Percentiles rank a stretch among this genome's conserved stretches.
phyloP scores from a whole-genome alignment of 1,140 invertebrate species.

The Bombus soroeensis region DNA sequence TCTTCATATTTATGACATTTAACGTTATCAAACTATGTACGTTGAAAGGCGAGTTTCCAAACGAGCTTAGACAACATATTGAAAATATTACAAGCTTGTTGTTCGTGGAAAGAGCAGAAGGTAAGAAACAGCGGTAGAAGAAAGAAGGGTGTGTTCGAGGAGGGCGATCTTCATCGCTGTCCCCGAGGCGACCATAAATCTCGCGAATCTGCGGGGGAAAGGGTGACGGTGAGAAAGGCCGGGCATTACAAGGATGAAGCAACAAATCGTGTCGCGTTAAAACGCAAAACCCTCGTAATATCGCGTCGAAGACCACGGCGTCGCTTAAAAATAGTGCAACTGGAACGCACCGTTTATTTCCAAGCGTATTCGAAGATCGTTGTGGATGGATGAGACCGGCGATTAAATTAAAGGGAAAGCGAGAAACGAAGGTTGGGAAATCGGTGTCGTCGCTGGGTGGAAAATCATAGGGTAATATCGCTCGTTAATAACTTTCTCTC shows the following conservation, averaged over 20 bases:
- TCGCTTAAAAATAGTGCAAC: slow-evolving; percentile 29
- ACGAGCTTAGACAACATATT: neutral
- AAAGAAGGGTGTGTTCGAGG: neutral
- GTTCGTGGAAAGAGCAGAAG: neutral
- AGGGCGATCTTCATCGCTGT: neutral
- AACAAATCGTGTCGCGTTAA: slow-evolving; percentile 28
- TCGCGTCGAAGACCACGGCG: neutral
- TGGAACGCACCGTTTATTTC: slow-evolving; percentile 15
- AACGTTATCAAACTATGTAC: neutral
- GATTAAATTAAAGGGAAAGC: slow-evolving; percentile 29
- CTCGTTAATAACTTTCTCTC: slow-evolving; percentile 45
- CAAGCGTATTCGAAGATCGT: neutral
- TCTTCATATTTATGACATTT: no score
- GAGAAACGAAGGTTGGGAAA: neutral
- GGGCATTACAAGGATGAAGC: neutral
- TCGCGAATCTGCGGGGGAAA: neutral
- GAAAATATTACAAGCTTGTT: neutral
- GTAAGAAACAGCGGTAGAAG: neutral
- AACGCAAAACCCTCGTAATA: slow-evolving; percentile 26
- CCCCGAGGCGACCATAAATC: slow-evolving; percentile 1
- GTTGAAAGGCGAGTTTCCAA: neutral
- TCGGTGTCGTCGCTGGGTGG: neutral
- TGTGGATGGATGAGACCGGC: neutral
- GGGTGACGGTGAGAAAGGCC: neutral
- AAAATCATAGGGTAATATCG: slow-evolving; percentile 23